Evolutionary conservation across 2,888 invertebrate genomes (phyloP).

Genomic region (Tenthredo livida): DNA sequence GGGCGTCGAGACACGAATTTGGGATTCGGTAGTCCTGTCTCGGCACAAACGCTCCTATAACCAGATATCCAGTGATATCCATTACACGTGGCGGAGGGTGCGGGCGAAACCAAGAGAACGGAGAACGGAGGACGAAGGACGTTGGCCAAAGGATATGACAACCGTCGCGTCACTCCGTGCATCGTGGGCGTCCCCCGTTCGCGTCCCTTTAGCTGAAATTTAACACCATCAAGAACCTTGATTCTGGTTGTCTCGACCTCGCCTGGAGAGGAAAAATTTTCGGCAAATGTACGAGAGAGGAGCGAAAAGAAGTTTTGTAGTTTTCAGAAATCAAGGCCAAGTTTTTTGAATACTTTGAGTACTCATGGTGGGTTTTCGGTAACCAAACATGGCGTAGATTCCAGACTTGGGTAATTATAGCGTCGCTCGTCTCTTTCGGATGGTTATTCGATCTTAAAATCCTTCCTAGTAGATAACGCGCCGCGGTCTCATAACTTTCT

Average conservation of each 20-base stretch:
- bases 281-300: neutral
- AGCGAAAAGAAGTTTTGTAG: neutral
- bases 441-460: slow-evolving; percentile 29
- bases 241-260: slow-evolving; percentile 29
- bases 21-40: slow-evolving; percentile 54
- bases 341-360: neutral
- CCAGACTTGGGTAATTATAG: neutral
- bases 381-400: neutral
- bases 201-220: slow-evolving; percentile 22
- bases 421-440: neutral
- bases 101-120: slow-evolving; percentile 27
- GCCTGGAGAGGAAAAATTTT: neutral
- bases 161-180: slow-evolving; percentile 37
- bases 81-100: slow-evolving; percentile 44
- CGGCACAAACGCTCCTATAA: slow-evolving; percentile 51
- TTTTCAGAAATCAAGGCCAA: neutral
- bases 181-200: slow-evolving; percentile 46
- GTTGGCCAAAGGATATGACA: slow-evolving; percentile 31
- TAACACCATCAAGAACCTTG: slow-evolving; percentile 27
- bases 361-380: neutral
- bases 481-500: slow-evolving; percentile 41
- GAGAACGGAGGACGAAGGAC: neutral
- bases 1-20: slow-evolving; percentile 50
- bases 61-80: slow-evolving; percentile 42
- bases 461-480: slow-evolving; percentile 32